Percentiles rank a stretch among this genome's conserved stretches.
Evolutionary conservation across 2,797 vertebrate genomes (phyloP).

Genomic region (Clarias platycephalus): DNA sequence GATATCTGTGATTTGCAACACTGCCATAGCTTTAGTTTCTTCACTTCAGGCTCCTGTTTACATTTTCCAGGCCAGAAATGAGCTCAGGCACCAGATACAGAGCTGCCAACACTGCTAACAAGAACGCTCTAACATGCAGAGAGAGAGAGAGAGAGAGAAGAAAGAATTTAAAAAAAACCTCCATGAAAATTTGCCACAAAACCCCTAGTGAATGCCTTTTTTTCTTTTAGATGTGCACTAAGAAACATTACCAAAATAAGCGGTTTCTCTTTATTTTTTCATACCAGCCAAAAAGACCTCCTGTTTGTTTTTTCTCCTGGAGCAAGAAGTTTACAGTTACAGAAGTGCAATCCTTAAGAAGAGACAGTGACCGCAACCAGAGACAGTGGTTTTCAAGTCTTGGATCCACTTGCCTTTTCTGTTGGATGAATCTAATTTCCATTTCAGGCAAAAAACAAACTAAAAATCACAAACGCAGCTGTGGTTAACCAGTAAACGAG

Average conservation of each 20-base stretch:
- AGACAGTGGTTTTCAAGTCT: background rate
- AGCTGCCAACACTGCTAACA: conserved; percentile 1
- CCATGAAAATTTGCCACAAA: background rate
- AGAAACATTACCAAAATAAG: conserved; percentile 1
- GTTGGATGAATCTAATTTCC: background rate
- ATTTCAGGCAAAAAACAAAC: background rate
- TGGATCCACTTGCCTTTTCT: background rate
- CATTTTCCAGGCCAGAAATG: conserved; percentile 6
- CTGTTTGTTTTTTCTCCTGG: background rate
- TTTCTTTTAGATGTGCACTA: conserved; percentile 1
- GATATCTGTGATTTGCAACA: background rate
- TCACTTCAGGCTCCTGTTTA: background rate
- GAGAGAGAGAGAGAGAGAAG: background rate
- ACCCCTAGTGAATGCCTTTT: background rate
- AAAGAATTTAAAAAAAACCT: too few relatives aligned
- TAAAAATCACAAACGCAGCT: background rate
- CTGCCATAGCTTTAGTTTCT: background rate
- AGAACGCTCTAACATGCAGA: background rate
- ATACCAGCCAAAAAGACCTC: background rate
- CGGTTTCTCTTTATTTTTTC: background rate
- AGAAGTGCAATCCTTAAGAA: background rate
- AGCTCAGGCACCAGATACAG: background rate
- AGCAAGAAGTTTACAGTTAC: background rate
- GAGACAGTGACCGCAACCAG: background rate
- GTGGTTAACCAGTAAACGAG: background rate